Evolutionary conservation across 2,888 invertebrate species (phyloP), one percentile per base, ranked within the genome.

Genomic region (Acronicta leporina): DNA sequence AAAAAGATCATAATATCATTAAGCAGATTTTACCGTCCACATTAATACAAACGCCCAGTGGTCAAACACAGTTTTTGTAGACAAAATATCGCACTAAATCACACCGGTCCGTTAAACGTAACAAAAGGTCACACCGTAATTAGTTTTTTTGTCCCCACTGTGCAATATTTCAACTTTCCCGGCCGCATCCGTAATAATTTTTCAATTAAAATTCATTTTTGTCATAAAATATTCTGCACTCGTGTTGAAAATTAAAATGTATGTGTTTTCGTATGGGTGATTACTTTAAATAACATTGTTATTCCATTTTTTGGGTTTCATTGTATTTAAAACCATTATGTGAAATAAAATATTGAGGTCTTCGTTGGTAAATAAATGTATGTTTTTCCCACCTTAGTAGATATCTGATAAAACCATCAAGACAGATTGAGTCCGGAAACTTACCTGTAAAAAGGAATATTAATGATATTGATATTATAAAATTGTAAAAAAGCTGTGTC

Each of bases 111-210:
- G 75, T 81, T 71, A 73, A 73, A 66, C 59, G 66, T 77, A 79
- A 88, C 86, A 87, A 86, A 86, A 86, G 83, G 85, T 82, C 84
- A 82, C 75, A 75, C 81, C 73, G 82, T 88, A 92, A 91, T 91
- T 89, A 88, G 87, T 88, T 90, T 90, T 91, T 90, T 89, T 80
- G 77, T 67, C 80, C 70, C 78, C 82, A 79, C 82, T 68, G 80
- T 75, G 85, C 87, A 82, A 87, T 92, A 90, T 88, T 87, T 92
- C 86, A 91, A 77, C 73, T 76, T 77, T 80, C 78, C 75, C 84
- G 77, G 83, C 86, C 87, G 81, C 87, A 87, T 87, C 74, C 83
- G 88, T 88, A 86, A 89, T 88, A 86, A 88, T 88, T 88, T 87
- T 87, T 84, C 89, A 89, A 89, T 90, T 89, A 89, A 85, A 85